phyloP scores from a whole-genome alignment of 2,888 invertebrate genomes.

The Cantharis flavilabris region DNA sequence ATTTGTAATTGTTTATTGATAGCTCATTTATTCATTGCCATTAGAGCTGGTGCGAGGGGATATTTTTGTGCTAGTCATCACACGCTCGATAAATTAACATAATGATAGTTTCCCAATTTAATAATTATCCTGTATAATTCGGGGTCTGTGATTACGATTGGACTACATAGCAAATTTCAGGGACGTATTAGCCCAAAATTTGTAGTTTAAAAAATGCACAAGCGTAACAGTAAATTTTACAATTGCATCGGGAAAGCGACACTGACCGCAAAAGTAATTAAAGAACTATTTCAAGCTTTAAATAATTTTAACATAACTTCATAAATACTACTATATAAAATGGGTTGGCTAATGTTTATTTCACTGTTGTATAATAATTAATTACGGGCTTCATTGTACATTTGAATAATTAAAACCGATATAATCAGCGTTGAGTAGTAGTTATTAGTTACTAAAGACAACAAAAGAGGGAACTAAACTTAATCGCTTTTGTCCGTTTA shows the following conservation, averaged over 20 bases:
- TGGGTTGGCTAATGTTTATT: neutral
- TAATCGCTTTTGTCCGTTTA: neutral
- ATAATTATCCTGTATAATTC: neutral
- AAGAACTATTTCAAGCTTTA: neutral
- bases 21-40: neutral
- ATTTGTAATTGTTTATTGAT: neutral
- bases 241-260: neutral
- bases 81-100: neutral
- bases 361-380: neutral
- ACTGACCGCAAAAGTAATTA: neutral
- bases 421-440: conserved; percentile 3
- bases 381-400: conserved; percentile 1
- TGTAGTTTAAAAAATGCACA: neutral
- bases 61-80: neutral
- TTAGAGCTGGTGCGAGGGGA: neutral
- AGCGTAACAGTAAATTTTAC: neutral
- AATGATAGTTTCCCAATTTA: neutral
- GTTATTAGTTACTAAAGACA: neutral
- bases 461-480: neutral
- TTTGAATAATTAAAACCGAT: conserved; percentile 23
- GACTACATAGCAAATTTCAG: neutral
- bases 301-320: neutral
- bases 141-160: neutral
- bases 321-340: neutral
- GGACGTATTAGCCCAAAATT: neutral